These are phyloP conservation scores for Drosophila neocordata DNA, from an alignment of 1,140 invertebrate genomes.

Conservation along the genomic window DNA sequence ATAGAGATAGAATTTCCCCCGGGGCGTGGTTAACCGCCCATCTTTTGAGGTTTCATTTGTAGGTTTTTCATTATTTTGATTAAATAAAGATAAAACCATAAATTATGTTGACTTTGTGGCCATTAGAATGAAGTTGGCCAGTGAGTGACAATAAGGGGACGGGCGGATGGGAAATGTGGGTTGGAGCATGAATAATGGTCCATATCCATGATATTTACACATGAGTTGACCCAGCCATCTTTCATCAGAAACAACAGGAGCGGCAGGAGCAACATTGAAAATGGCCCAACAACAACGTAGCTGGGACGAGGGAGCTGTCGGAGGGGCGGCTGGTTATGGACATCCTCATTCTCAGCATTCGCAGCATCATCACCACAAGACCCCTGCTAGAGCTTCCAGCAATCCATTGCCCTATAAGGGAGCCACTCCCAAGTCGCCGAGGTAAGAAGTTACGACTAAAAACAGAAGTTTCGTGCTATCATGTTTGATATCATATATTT, in stretches of 20 bases:
- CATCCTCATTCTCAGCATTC: conserved; percentile 42
- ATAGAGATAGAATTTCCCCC: conserved; percentile 4
- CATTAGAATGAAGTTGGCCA: conserved; percentile 35
- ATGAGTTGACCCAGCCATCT: conserved; percentile 63
- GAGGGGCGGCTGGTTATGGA: conserved; percentile 20
- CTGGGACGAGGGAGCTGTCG: conserved; percentile 61
- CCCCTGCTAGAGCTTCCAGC: conserved; percentile 53
- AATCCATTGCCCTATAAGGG: conserved; percentile 72
- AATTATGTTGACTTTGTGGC: conserved; percentile 71
- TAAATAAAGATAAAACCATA: conserved; percentile 78
- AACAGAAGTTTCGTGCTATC: not conserved
- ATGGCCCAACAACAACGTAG: conserved; percentile 75
- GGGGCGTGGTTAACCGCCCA: conserved; percentile 8
- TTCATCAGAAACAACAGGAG: conserved; percentile 31
- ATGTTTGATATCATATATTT: too few species aligned
- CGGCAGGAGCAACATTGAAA: conserved; percentile 3
- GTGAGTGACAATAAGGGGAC: conserved; percentile 2
- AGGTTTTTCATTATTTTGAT: conserved; percentile 74
- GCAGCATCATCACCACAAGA: conserved; percentile 48
- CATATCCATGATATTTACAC: conserved; percentile 73
- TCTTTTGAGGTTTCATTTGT: conserved; percentile 45
- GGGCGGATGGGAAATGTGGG: not conserved
- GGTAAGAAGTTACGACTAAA: conserved; percentile 36
- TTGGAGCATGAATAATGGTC: conserved; percentile 65
- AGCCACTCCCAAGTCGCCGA: conserved; percentile 72